Base-by-base conservation (phyloP, 1,140 invertebrate species). In the Dendroctonus valens region DNA sequence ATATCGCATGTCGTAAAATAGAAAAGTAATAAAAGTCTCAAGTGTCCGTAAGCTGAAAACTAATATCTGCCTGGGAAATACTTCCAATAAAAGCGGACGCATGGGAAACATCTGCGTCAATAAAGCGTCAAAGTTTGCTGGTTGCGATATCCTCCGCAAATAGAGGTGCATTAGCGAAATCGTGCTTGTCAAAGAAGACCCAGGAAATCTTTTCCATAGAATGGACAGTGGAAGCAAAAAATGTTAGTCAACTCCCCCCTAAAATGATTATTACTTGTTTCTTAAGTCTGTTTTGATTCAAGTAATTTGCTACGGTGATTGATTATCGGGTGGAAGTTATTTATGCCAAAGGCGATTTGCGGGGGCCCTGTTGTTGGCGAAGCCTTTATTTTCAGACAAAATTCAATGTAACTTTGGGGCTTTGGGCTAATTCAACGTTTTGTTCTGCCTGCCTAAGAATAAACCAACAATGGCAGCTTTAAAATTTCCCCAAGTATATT, bases 1-100 rank as follows among this genome's bases (percentile, higher is more conserved):
- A 26, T 26, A 26, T 26, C 26, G 26, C 26, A 26, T 26, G 26
- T 51, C 52, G 9, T 7, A 46, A 44, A 42, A 14, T 26, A 26
- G 55, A 26, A 58, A 58, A 58, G 55, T 58, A 58, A 58, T 58
- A 58, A 58, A 58, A 58, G 41, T 15, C 55, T 58, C 55, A 58
- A 58, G 41, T 58, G 40, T 15, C 46, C 41, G 12, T 58, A 58
- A 58, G 55, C 55, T 58, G 55, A 58, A 58, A 58, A 58, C 55
- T 58, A 58, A 58, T 58, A 58, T 58, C 55, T 58, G 55, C 55
- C 55, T 58, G 46, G 55, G 37, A 42, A 44, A 58, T 58, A 44
- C 55, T 58, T 58, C 55, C 55, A 44, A 58, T 58, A 58, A 58
- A 58, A 58, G 55, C 15, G 11, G 55, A 58, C 55, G 55, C 15